phyloP scores from a whole-genome alignment of 2,888 invertebrate genomes.

The Timema podura region DNA sequence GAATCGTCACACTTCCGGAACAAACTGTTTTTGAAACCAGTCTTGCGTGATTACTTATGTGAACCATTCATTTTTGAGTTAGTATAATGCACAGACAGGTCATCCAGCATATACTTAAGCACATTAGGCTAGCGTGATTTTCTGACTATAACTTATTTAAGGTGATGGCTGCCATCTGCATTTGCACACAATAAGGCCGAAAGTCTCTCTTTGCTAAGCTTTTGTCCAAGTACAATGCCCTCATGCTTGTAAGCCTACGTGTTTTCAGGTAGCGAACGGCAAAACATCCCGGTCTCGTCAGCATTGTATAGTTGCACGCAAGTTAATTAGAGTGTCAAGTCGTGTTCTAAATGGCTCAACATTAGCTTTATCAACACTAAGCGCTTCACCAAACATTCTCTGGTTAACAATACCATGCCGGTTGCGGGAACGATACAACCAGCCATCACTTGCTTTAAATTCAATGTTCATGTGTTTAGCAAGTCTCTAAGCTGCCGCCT shows the following conservation, averaged over 20 bases:
- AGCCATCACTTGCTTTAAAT: slow-evolving; percentile 17
- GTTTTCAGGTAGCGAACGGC: background rate
- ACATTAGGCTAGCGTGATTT: background rate
- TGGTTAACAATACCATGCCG: background rate
- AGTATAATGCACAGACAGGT: slow-evolving; percentile 8
- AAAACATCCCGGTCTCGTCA: background rate
- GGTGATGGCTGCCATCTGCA: no score
- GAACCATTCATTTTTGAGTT: slow-evolving; percentile 17
- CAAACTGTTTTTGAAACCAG: slow-evolving; percentile 9
- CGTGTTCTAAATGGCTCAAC: background rate
- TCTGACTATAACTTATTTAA: no score
- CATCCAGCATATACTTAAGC: slow-evolving; percentile 3
- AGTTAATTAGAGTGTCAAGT: background rate
- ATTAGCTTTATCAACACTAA: background rate
- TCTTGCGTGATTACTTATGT: background rate
- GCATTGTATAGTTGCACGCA: background rate
- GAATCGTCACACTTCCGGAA: background rate
- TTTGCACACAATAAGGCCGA: no score
- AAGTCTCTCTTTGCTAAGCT: background rate
- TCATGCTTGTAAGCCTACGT: background rate
- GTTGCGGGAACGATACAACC: slow-evolving; percentile 13
- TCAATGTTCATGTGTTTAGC: slow-evolving; percentile 14
- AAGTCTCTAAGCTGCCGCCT: slow-evolving; percentile 16
- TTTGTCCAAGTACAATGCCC: background rate
- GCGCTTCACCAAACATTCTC: slow-evolving; percentile 4